Evolutionary conservation across 2,113 vertebrate genomes (phyloP).

Genomic region (Nesoenas mayeri): DNA sequence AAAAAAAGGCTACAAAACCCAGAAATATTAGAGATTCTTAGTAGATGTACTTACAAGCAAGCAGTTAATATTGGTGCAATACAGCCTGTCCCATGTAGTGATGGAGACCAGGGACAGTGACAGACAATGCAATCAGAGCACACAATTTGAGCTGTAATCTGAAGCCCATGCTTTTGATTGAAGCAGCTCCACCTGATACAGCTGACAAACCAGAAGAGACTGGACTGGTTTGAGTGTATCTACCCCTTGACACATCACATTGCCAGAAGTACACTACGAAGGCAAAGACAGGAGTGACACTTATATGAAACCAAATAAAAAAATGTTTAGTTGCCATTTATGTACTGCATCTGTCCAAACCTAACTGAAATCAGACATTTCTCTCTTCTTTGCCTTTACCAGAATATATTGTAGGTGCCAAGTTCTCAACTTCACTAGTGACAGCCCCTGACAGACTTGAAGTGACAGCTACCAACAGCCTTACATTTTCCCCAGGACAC

Average conservation of each 20-base stretch:
- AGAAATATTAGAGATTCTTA: neutral
- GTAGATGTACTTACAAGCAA: neutral
- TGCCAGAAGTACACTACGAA: neutral
- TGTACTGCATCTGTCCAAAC: neutral
- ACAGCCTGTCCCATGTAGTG: neutral
- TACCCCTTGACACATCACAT: neutral
- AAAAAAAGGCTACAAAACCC: neutral
- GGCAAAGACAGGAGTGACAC: neutral
- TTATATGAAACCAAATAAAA: neutral
- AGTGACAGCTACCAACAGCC: neutral
- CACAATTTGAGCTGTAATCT: neutral
- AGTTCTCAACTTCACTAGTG: neutral
- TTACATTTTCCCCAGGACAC: neutral
- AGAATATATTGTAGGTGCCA: neutral
- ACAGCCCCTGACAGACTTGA: neutral
- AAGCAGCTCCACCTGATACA: neutral
- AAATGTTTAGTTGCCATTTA: neutral
- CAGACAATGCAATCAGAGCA: neutral
- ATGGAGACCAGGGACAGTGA: neutral
- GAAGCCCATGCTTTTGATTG: neutral
- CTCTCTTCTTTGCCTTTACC: neutral
- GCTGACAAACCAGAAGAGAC: neutral
- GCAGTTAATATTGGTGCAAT: rapidly evolving
- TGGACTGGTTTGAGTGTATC: neutral
- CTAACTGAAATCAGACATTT: neutral